Base-by-base conservation (phyloP, 2,888 invertebrate species). In the Venustoraphidia nigricollis region DNA sequence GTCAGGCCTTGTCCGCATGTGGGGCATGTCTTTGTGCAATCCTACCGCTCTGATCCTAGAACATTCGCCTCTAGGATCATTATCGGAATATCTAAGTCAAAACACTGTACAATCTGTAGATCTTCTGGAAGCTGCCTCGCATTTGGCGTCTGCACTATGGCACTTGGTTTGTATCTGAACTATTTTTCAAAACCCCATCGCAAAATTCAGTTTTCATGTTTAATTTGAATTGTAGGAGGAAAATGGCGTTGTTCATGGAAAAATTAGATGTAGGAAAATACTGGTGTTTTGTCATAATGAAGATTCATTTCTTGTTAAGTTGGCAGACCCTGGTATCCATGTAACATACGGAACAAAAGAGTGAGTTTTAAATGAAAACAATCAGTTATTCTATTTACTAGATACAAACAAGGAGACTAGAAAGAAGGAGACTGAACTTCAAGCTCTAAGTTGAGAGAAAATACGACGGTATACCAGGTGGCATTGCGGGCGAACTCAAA, bases 21-120 rank as follows among this genome's bases (percentile, higher is more conserved):
- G 82, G 59, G 92, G 89, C 1, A 70, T 89, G 36, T 85, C 87
- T 1, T 68, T 89, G 38, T 76, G 78, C 50, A 81, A 80, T 50
- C 83, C 87, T 4, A 79, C 87, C 34, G 83, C 90, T 1, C 76
- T 92, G 69, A 79, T 92, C 14, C 70, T 87, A 56, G 92, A 93
- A 64, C 81, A 85, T 62, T 72, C 90, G 41, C 77, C 79, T 8
- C 72, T 81, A 37, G 92, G 92, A 41, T 80, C 86, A 0, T 72
- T 93, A 10, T 86, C 91, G 60, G 71, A 69, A 43, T 88, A 85
- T 63, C 70, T 83, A 45, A 4, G 50, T 52, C n/a, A 49, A 59
- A 11, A 69, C 2, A 67, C 70, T 36, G 66, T 85, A 6, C 75
- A 77, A 57, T 68, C 73, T 2, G 75, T 83, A 0, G 87, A 90